These are phyloP conservation scores for Salvelinus namaycush DNA, from an alignment of 2,113 vertebrate species.

Conservation along the genomic window DNA sequence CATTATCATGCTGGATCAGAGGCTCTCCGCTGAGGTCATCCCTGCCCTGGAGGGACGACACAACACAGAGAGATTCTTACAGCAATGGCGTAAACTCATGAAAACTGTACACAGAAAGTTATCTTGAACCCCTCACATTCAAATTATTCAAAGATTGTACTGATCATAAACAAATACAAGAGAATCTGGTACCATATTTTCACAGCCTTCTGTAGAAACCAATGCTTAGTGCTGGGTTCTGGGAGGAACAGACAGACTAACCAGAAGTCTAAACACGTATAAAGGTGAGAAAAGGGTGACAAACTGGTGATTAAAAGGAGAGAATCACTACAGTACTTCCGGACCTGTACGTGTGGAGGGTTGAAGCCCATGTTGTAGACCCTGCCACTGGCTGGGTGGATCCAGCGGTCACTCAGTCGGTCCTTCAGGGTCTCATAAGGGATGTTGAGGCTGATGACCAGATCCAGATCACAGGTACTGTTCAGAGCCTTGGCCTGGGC, in stretches of 20 bases:
- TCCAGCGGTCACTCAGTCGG: constrained; percentile 88
- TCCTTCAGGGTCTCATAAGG: constrained; percentile 92
- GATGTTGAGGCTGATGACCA: constrained; percentile 92
- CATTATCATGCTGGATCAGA: constrained; percentile 87
- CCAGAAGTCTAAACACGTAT: too few species aligned
- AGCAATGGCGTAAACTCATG: not conserved
- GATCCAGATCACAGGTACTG: constrained; percentile 80
- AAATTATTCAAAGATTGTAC: too few species aligned
- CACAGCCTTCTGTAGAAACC: too few species aligned
- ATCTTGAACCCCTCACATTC: too few species aligned
- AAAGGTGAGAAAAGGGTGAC: too few species aligned
- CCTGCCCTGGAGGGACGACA: constrained; percentile 72
- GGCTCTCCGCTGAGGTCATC: constrained; percentile 91
- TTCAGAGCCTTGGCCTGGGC: constrained; percentile 85
- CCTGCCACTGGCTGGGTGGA: constrained; percentile 86
- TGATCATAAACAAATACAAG: not conserved
- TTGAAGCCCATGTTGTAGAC: constrained; percentile 98
- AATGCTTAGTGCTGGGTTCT: too few species aligned
- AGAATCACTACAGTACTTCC: constrained; percentile 7
- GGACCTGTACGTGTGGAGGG: constrained; percentile 82
- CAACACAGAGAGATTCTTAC: not conserved
- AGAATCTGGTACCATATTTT: too few species aligned
- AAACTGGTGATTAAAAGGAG: too few species aligned
- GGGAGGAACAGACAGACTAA: too few species aligned
- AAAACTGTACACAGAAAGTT: not conserved